Conservation (phyloP, 2,113 vertebrate genomes). For the Pomatorhinus ruficollis region DNA sequence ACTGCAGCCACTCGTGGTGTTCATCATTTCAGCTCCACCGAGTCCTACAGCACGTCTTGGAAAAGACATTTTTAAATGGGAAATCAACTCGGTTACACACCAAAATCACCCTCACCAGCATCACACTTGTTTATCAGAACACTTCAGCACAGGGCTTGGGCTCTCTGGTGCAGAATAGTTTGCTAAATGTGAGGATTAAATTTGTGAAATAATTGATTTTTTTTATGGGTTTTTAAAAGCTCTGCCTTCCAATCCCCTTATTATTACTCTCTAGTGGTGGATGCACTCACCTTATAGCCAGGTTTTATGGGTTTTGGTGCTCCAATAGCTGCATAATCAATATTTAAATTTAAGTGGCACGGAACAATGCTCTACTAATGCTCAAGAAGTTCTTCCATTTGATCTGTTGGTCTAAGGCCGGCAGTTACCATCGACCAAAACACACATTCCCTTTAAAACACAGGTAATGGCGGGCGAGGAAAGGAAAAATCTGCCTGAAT, state of each 20-base stretch:
- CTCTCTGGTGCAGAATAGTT: background rate
- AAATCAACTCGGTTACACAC: background rate
- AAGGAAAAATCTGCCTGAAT: background rate
- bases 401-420: background rate
- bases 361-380: background rate
- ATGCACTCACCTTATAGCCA: background rate
- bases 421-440: background rate
- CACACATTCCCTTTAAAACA: background rate
- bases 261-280: background rate
- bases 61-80: background rate
- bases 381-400: background rate
- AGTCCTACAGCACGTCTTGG: background rate
- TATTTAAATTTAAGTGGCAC: background rate
- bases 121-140: background rate
- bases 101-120: background rate
- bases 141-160: background rate
- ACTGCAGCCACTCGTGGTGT: background rate
- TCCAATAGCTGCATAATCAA: background rate
- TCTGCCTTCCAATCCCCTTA: background rate
- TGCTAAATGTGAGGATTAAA: background rate
- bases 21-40: background rate
- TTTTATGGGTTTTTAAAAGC: background rate
- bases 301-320: background rate
- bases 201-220: too few species aligned
- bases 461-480: background rate